Conservation (phyloP, 2,797 vertebrate species). For the Anguilla obscura region DNA sequence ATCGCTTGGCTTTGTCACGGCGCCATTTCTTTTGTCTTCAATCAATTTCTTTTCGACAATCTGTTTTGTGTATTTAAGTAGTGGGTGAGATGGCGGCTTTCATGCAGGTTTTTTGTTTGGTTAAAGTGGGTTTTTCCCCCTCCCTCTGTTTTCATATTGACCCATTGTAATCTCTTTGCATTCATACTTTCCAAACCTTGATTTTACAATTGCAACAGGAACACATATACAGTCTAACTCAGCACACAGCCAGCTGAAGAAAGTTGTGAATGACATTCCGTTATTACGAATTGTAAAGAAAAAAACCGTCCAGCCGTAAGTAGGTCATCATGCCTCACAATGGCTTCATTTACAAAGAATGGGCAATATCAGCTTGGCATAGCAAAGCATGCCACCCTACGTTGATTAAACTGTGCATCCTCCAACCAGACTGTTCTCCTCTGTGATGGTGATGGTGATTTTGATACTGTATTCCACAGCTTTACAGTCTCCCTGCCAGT, state of each 20-base stretch:
- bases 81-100: background rate
- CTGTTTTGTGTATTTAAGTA: background rate
- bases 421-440: background rate
- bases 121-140: background rate
- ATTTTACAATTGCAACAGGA: background rate
- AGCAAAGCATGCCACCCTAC: background rate
- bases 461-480: background rate
- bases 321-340: conserved; percentile 53
- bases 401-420: background rate
- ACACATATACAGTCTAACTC: conserved; percentile 60
- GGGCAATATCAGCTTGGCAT: background rate
- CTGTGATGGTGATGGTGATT: background rate
- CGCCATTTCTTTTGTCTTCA: background rate
- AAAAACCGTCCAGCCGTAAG: conserved; percentile 33
- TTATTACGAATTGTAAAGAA: background rate
- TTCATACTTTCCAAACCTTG: background rate
- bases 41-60: background rate
- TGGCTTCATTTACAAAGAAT: conserved; percentile 47
- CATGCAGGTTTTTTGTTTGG: background rate
- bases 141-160: background rate
- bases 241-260: background rate
- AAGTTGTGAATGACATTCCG: conserved; percentile 14
- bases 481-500: background rate
- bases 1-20: background rate
- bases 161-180: background rate